Evolutionary conservation across 1,140 invertebrate species (phyloP).

Genomic region (Caerostris darwini): DNA sequence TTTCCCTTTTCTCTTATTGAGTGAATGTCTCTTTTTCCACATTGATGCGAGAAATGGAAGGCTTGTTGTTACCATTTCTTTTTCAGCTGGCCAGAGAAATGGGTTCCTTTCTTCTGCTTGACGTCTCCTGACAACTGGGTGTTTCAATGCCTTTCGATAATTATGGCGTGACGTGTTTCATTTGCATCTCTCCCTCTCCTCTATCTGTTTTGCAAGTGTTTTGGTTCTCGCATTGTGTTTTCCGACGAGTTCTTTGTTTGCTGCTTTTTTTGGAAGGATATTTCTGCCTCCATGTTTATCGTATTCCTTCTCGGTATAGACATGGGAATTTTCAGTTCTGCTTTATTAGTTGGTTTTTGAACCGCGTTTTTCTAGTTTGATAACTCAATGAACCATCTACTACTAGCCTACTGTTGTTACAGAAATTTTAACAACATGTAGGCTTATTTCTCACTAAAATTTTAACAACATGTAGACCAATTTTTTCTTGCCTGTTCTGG

Average conservation of each 20-base stretch:
- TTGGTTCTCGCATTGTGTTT: not conserved
- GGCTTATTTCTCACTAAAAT: too few species aligned
- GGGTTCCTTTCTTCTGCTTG: not conserved
- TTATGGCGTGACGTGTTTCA: not conserved
- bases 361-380: too few species aligned
- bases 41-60: conserved; percentile 9
- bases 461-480: too few species aligned
- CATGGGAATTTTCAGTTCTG: too few species aligned
- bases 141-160: not conserved
- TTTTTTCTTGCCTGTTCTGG: too few species aligned
- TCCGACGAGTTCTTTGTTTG: not conserved
- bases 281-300: too few species aligned
- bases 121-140: not conserved
- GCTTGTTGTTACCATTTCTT: not conserved
- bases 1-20: not conserved
- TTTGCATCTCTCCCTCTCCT: not conserved
- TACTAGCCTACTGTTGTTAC: too few species aligned
- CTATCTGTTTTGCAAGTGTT: not conserved
- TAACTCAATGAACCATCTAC: too few species aligned
- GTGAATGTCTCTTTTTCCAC: conserved; percentile 3
- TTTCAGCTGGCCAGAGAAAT: not conserved
- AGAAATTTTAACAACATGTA: too few species aligned
- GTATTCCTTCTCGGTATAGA: too few species aligned
- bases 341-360: too few species aligned
- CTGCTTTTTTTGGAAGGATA: not conserved